phyloP scores from a whole-genome alignment of 2,113 vertebrate species.

The Ivindomyrus marchei region DNA sequence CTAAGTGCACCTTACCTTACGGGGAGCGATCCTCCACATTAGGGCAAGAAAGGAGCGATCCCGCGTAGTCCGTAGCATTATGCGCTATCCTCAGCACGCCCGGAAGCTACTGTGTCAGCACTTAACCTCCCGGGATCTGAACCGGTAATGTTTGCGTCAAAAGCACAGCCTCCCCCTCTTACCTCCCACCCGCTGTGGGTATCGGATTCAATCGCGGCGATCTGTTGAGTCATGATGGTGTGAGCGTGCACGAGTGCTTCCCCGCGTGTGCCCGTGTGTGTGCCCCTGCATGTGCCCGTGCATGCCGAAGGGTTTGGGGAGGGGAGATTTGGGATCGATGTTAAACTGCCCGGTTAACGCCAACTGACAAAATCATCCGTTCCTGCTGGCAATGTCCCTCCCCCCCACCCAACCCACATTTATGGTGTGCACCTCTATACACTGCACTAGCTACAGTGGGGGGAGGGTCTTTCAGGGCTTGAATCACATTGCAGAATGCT shows the following conservation, averaged over 20 bases:
- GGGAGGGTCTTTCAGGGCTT: not conserved
- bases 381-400: conserved; percentile 25
- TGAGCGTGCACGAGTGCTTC: not conserved
- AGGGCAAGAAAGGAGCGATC: not conserved
- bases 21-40: not conserved
- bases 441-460: not conserved
- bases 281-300: not conserved
- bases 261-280: not conserved
- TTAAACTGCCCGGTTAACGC: conserved; percentile 58
- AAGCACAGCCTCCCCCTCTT: not conserved
- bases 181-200: not conserved
- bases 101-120: not conserved
- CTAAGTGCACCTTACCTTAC: not conserved
- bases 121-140: not conserved
- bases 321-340: conserved; percentile 51
- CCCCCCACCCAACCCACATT: not conserved
- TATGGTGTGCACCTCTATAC: not conserved
- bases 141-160: not conserved
- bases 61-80: not conserved
- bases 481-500: not conserved
- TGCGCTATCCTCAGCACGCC: not conserved
- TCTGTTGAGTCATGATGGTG: not conserved
- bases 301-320: not conserved
- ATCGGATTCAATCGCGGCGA: not conserved
- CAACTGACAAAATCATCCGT: conserved; percentile 45